These are phyloP conservation scores for Phoebastria nigripes DNA, from an alignment of 2,797 vertebrate genomes.

Conservation along the genomic window DNA sequence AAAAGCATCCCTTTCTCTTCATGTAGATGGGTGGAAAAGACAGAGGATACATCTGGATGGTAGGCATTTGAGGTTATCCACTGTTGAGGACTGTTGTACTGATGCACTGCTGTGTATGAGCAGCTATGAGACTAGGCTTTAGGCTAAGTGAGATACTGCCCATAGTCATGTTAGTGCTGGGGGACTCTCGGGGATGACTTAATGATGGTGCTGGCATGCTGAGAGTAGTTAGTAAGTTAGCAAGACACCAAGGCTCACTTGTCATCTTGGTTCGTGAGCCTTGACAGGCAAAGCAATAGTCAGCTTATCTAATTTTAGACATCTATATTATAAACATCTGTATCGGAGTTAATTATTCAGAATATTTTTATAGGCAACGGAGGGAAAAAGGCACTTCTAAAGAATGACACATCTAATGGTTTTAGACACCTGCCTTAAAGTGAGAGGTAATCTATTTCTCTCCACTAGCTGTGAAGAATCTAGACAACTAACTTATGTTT, in stretches of 20 bases:
- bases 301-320: neutral
- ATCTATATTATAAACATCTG: neutral
- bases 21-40: neutral
- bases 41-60: neutral
- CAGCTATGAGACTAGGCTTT: neutral
- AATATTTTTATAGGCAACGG: neutral
- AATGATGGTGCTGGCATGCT: neutral
- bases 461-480: neutral
- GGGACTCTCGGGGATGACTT: neutral
- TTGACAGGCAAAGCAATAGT: neutral
- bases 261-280: neutral
- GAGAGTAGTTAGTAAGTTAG: neutral
- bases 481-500: neutral
- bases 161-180: neutral
- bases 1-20: neutral
- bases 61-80: neutral
- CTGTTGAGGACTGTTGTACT: neutral
- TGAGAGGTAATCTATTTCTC: neutral
- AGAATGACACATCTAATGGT: neutral
- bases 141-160: neutral
- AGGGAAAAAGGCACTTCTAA: neutral
- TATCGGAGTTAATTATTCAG: neutral
- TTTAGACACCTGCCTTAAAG: slow-evolving; percentile 9
- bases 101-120: neutral
- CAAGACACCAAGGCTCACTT: neutral